phyloP scores from a whole-genome alignment of 2,888 invertebrate species.

The Folsomia candida region DNA sequence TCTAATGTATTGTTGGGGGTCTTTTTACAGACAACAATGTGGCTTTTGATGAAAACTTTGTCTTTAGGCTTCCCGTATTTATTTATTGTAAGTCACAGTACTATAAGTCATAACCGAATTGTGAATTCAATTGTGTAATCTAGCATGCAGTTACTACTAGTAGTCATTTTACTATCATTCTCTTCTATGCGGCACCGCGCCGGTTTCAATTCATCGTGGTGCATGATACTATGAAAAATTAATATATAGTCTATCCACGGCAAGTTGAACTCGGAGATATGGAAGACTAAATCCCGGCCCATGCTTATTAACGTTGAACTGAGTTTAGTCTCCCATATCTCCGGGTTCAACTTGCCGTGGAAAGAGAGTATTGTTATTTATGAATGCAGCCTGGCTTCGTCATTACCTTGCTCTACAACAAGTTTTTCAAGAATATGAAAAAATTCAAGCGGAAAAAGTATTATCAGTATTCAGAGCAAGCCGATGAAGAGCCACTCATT shows the following conservation, averaged over 20 bases:
- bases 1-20: too few species aligned
- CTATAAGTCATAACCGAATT: neutral
- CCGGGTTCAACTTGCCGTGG: too few species aligned
- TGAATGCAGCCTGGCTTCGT: constrained; percentile 39
- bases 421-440: constrained; percentile 38
- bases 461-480: constrained; percentile 27
- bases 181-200: too few species aligned
- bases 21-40: constrained; percentile 28
- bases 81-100: constrained; percentile 34
- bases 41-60: constrained; percentile 44
- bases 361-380: constrained; percentile 3
- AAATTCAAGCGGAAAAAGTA: constrained; percentile 39
- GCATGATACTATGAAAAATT: too few species aligned
- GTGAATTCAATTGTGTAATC: constrained; percentile 1
- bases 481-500: constrained; percentile 21
- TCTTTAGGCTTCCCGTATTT: constrained; percentile 42
- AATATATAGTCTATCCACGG: too few species aligned
- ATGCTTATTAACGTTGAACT: too few species aligned
- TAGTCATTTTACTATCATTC: too few species aligned
- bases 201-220: too few species aligned
- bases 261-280: too few species aligned
- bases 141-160: too few species aligned
- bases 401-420: constrained; percentile 39
- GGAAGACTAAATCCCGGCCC: too few species aligned
- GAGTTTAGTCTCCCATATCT: too few species aligned